Conservation (phyloP, 2,888 invertebrate genomes). For the Barypeithes pellucidus region DNA sequence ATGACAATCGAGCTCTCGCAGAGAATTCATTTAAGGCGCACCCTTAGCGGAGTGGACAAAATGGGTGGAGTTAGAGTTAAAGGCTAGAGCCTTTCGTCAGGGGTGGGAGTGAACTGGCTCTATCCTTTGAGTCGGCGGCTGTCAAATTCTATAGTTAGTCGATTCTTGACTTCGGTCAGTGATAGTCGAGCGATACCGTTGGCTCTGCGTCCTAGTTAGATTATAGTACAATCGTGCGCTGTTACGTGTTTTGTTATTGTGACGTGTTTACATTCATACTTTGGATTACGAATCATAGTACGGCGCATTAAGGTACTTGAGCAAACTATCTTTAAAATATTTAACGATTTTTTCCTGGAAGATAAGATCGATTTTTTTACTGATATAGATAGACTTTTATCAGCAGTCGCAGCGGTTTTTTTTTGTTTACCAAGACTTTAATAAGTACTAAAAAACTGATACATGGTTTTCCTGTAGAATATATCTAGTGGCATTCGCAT, state of each 20-base stretch:
- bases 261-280: conserved; percentile 41
- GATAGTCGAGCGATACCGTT: conserved; percentile 24
- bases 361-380: conserved; percentile 16
- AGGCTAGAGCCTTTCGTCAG: conserved; percentile 21
- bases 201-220: conserved; percentile 12
- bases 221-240: conserved; percentile 36
- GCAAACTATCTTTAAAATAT: conserved; percentile 14
- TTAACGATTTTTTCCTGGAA: conserved; percentile 9
- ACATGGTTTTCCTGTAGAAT: neutral
- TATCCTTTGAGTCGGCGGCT: conserved; percentile 21
- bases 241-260: conserved; percentile 39
- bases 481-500: neutral
- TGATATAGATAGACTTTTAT: conserved; percentile 13
- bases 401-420: neutral
- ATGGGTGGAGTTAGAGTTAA: conserved; percentile 34
- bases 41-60: conserved; percentile 27
- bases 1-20: conserved; percentile 11
- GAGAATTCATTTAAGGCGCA: conserved; percentile 25
- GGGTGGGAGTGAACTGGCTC: conserved; percentile 39
- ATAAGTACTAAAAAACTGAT: conserved; percentile 16
- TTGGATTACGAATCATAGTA: conserved; percentile 26
- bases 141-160: conserved; percentile 37
- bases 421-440: neutral
- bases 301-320: conserved; percentile 7
- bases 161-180: conserved; percentile 29